phyloP scores from a whole-genome alignment of 2,888 invertebrate species.

The Idaea biselata region DNA sequence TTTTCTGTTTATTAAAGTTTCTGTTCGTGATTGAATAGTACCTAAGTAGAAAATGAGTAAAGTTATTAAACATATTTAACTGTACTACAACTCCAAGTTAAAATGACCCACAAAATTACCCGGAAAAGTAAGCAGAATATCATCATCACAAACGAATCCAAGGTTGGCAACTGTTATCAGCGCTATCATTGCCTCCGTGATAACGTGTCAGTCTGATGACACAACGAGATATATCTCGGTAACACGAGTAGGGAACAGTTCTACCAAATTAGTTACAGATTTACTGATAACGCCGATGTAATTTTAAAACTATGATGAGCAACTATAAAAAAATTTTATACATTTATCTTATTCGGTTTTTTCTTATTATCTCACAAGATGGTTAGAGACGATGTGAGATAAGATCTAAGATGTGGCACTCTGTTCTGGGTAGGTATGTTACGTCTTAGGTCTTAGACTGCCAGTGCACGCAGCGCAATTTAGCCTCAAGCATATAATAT shows the following conservation, averaged over 20 bases:
- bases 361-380: too few species aligned
- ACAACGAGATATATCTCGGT: constrained; percentile 29
- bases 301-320: neutral
- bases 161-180: constrained; percentile 48
- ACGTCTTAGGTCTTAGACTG: too few species aligned
- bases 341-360: too few species aligned
- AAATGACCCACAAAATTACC: constrained; percentile 17
- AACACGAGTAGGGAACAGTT: constrained; percentile 1
- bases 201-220: constrained; percentile 40
- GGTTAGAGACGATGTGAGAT: too few species aligned
- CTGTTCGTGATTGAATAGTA: too few species aligned
- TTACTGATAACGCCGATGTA: neutral
- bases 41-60: too few species aligned
- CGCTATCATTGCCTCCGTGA: constrained; percentile 38
- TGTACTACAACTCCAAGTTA: neutral
- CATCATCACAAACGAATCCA: constrained; percentile 47
- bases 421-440: too few species aligned
- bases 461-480: too few species aligned
- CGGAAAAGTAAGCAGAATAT: constrained; percentile 25
- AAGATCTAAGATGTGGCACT: too few species aligned
- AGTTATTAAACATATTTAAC: neutral
- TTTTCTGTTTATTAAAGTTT: too few species aligned
- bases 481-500: too few species aligned
- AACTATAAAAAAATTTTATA: neutral
- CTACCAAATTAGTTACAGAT: constrained; percentile 2